Evolutionary conservation across 2,888 invertebrate genomes (phyloP).

Genomic region (Biston stratarius): DNA sequence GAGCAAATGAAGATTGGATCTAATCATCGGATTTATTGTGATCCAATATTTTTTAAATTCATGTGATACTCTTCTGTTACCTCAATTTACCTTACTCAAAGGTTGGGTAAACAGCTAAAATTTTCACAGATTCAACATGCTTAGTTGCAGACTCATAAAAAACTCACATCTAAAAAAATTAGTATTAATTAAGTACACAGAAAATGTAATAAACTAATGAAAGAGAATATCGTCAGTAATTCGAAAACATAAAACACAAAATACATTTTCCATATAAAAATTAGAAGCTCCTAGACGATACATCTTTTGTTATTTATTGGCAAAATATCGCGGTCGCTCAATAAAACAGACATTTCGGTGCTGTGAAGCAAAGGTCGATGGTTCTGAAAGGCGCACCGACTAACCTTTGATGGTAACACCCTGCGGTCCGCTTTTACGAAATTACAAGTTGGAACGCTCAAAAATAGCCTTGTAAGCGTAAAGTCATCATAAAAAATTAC

Average conservation of each 20-base stretch:
- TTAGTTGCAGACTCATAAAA: too few relatives aligned
- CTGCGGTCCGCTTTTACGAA: conserved; percentile 20
- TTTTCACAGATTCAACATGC: too few relatives aligned
- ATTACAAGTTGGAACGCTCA: background rate
- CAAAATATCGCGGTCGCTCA: conserved; percentile 52
- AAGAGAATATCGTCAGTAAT: too few relatives aligned
- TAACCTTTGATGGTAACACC: conserved; percentile 46
- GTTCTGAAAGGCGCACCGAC: conserved; percentile 44
- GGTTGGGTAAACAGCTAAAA: too few relatives aligned
- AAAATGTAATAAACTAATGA: too few relatives aligned
- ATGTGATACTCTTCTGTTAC: too few relatives aligned
- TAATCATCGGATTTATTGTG: too few relatives aligned
- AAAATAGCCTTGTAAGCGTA: background rate
- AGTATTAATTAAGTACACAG: too few relatives aligned
- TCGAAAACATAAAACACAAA: background rate
- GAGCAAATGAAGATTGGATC: too few relatives aligned
- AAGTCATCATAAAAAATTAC: background rate
- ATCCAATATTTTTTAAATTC: too few relatives aligned
- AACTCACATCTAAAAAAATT: too few relatives aligned
- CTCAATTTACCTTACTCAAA: too few relatives aligned
- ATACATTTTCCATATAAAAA: background rate
- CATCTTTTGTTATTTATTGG: conserved; percentile 47
- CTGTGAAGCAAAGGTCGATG: conserved; percentile 60
- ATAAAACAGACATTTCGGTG: conserved; percentile 56
- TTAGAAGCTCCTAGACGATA: conserved; percentile 11